phyloP scores from a whole-genome alignment of 2,113 vertebrate genomes.

The Glaucomys volans region DNA sequence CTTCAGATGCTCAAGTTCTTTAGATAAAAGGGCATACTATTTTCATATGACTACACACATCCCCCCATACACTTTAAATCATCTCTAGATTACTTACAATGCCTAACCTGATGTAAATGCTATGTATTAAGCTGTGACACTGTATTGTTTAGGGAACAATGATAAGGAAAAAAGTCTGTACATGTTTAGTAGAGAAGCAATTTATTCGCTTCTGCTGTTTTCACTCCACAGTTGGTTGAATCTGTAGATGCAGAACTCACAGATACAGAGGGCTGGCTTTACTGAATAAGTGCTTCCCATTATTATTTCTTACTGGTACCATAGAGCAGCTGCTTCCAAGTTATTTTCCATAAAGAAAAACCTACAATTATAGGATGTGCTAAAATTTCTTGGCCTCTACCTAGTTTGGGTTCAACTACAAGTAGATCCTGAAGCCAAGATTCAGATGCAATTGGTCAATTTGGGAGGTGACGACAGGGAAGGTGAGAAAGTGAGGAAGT shows the following conservation, averaged over 20 bases:
- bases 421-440: background rate
- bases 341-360: slow-evolving; percentile 1
- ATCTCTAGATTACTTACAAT: background rate
- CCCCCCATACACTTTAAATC: background rate
- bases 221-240: background rate
- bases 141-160: background rate
- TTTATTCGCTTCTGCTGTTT: background rate
- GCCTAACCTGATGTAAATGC: background rate
- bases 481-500: background rate
- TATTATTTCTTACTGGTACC: background rate
- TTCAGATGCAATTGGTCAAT: background rate
- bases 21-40: slow-evolving; percentile 10
- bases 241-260: background rate
- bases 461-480: background rate
- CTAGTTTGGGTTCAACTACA: background rate
- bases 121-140: background rate
- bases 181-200: background rate
- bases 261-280: background rate
- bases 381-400: background rate
- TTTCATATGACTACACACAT: background rate
- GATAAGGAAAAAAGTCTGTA: background rate
- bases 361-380: background rate
- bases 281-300: background rate
- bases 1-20: background rate
- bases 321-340: background rate